Percentiles rank a stretch among this genome's conserved stretches.
Evolutionary conservation across 1,140 invertebrate species (phyloP).

Genomic region (Drosophila ironensis): DNA sequence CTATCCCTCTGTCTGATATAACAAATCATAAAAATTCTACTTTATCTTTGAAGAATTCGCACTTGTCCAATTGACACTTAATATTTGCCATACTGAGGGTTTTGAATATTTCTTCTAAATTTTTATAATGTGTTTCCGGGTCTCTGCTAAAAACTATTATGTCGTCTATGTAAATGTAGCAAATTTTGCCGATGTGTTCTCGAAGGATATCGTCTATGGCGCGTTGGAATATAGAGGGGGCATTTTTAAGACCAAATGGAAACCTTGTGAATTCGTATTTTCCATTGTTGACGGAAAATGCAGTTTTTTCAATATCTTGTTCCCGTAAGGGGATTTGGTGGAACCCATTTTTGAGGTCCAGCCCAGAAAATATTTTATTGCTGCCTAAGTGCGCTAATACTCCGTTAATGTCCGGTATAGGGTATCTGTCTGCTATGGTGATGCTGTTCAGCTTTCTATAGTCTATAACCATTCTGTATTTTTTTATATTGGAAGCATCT

Average conservation of each 20-base stretch:
- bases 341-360: not conserved
- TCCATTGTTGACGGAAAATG: not conserved
- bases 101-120: not conserved
- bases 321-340: not conserved
- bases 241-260: not conserved
- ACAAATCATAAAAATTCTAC: too few species aligned
- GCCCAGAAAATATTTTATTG: not conserved
- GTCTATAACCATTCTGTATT: constrained; percentile 9
- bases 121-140: not conserved
- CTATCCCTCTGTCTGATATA: too few species aligned
- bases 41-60: too few species aligned
- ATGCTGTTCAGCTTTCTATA: constrained; percentile 5
- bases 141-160: not conserved
- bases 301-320: not conserved
- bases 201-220: too few species aligned
- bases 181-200: not conserved
- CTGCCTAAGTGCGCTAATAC: not conserved
- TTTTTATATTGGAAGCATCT: not conserved
- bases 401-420: not conserved
- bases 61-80: too few species aligned
- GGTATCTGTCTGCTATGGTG: not conserved
- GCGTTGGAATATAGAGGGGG: not conserved
- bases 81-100: not conserved
- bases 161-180: not conserved
- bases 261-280: too few species aligned